Evolutionary conservation across 1,140 invertebrate genomes (phyloP).

Genomic region (Xylocopa sonorina): DNA sequence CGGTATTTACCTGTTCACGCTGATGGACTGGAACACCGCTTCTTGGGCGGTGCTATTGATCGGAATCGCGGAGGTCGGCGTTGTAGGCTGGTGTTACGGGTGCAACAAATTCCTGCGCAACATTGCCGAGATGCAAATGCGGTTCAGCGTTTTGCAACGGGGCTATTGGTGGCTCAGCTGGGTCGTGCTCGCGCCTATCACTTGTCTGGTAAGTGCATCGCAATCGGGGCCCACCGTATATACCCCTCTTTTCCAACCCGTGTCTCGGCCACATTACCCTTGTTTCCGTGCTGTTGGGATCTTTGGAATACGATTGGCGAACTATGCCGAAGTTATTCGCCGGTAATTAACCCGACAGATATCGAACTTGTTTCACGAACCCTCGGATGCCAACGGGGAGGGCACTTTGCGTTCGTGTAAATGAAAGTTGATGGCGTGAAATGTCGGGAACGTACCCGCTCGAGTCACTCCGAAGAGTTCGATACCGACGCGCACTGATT

Average conservation of each 20-base stretch:
- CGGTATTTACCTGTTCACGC: constrained; percentile 88
- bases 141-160: constrained; percentile 78
- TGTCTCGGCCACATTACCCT: constrained; percentile 1
- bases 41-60: constrained; percentile 92
- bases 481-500: background rate
- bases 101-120: constrained; percentile 83
- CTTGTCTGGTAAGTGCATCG: constrained; percentile 63
- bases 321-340: constrained; percentile 41
- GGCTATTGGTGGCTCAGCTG: constrained; percentile 84
- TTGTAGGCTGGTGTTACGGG: constrained; percentile 89
- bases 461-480: background rate
- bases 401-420: background rate
- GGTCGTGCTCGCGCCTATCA: constrained; percentile 82
- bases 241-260: too few relatives aligned
- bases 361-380: background rate
- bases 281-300: background rate
- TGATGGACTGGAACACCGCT: constrained; percentile 92
- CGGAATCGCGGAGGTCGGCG: constrained; percentile 86
- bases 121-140: constrained; percentile 84
- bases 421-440: background rate
- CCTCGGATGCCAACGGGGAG: background rate
- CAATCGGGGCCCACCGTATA: constrained; percentile 22
- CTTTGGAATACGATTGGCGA: background rate
- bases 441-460: background rate
- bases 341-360: constrained; percentile 12